Percentiles rank a stretch among this genome's conserved stretches.
Conservation (phyloP, 2,113 vertebrate genomes). For the Notiomystis cincta region DNA sequence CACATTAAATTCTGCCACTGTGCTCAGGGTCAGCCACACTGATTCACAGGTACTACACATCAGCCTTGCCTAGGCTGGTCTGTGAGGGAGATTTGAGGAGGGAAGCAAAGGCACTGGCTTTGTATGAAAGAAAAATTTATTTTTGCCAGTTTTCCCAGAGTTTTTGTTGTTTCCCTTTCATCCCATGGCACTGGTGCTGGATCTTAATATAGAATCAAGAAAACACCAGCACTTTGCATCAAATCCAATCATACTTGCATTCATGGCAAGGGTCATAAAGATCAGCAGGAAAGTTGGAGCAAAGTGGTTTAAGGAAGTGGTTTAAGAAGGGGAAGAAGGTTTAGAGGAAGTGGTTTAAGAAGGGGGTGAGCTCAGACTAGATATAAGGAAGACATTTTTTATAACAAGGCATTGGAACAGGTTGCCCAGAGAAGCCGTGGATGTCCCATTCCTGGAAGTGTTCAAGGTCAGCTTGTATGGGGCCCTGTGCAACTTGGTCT, state of each 20-base stretch:
- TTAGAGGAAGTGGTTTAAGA: neutral
- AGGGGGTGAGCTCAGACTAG: neutral
- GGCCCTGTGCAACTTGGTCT: neutral
- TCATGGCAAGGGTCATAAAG: neutral
- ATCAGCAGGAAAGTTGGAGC: neutral
- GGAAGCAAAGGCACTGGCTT: neutral
- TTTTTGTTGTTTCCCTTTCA: neutral
- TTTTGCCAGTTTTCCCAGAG: neutral
- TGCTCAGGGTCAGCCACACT: fast-evolving
- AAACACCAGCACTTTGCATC: neutral
- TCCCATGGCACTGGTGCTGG: neutral
- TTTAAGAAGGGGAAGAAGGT: neutral
- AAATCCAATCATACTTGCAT: neutral
- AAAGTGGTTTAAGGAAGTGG: neutral
- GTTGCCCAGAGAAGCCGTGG: neutral
- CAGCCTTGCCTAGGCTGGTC: neutral
- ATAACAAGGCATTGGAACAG: too few species aligned
- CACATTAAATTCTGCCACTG: neutral
- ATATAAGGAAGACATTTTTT: neutral
- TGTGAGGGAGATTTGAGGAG: neutral
- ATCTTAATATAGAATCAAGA: neutral
- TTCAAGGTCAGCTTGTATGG: neutral
- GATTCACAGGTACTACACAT: neutral
- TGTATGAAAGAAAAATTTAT: neutral
- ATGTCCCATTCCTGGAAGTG: neutral